Evolutionary conservation across 2,113 vertebrate genomes (phyloP), one percentile per base, ranked within the genome.

Genomic region (Casuarius casuarius): DNA sequence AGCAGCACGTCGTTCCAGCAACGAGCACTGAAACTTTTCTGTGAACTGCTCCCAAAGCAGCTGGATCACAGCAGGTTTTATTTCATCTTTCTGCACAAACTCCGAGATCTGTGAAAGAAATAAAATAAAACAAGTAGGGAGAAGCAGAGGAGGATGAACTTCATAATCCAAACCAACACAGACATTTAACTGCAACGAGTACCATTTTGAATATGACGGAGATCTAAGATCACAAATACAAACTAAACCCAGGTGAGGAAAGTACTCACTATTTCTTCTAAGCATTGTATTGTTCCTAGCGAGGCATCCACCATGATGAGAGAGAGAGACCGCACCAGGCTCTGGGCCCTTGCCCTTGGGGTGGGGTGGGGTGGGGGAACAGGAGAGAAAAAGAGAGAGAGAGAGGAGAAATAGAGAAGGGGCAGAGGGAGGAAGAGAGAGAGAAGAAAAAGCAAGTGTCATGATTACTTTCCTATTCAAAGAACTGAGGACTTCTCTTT

Each of bases 211-310:
- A 46, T 16, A 14, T 15, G 59, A 66, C 19, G 15, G 44, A 79
- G 26, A 67, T 15, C 19, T 8, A n/a, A 77, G 44, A 49, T 25
- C 31, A 59, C 44, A 88, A 49, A 72, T 23, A 46, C 15, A 42
- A 46, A 12, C 40, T 48, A 85, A 72, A 82, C 0, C 4, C 44
- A 74, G 49, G 42, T 59, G 56, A 38, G 20, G 67, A 62, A 59
- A 65, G 84, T 61, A 98, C 99, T 99, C 96, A 99, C 99, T 90
- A 99, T 99, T 98, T 99, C 99, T 93, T 99, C 99, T 58, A 99
- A 98, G 97, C 99, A 99, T 80, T 99, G 98, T 94, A 99, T 97
- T 1, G 98, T 99, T 94, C 98, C 99, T 70, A 99, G 91, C 0
- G 99, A 99, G 2, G 99, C 98, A 84, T 99, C 98, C 61, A 99